Conservation (phyloP, 2,113 vertebrate genomes). For the Tachysurus fulvidraco region DNA sequence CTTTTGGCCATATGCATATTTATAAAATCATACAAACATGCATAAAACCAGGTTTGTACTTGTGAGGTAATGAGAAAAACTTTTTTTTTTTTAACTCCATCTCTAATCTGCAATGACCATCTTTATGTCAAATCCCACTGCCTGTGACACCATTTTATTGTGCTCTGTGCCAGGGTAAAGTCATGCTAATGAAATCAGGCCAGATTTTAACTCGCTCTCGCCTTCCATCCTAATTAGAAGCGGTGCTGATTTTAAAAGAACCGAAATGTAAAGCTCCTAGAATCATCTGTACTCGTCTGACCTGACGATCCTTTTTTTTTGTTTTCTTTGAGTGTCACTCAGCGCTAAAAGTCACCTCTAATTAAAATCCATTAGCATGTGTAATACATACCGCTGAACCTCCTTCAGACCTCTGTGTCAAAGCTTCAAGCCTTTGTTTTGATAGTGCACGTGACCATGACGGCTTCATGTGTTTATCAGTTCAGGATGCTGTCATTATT, state of each 20-base stretch:
- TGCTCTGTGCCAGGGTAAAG: slow-evolving; percentile 30
- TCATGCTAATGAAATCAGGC: slow-evolving; percentile 49
- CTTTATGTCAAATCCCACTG: slow-evolving; percentile 41
- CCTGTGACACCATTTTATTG: slow-evolving; percentile 44
- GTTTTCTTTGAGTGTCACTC: slow-evolving; percentile 19
- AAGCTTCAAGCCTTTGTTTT: slow-evolving; percentile 24
- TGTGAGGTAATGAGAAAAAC: background rate
- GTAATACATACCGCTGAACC: slow-evolving; percentile 2
- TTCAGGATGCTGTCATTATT: background rate
- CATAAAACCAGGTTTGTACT: background rate
- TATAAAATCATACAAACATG: background rate
- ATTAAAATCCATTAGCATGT: slow-evolving; percentile 43
- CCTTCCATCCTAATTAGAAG: slow-evolving; percentile 50
- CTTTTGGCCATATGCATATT: background rate
- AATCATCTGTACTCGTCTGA: background rate
- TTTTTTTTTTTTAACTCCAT: slow-evolving; percentile 1
- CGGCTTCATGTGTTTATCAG: slow-evolving; percentile 3
- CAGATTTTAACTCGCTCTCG: slow-evolving; percentile 41
- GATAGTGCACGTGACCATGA: background rate
- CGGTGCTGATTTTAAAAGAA: slow-evolving; percentile 28
- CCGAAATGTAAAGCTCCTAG: slow-evolving; percentile 29
- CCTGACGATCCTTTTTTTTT: background rate
- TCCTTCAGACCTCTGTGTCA: background rate
- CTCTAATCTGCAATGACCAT: slow-evolving; percentile 20
- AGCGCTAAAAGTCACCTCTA: slow-evolving; percentile 30